Evolutionary conservation across 2,888 invertebrate species (phyloP).

Genomic region (Oithona nana): DNA sequence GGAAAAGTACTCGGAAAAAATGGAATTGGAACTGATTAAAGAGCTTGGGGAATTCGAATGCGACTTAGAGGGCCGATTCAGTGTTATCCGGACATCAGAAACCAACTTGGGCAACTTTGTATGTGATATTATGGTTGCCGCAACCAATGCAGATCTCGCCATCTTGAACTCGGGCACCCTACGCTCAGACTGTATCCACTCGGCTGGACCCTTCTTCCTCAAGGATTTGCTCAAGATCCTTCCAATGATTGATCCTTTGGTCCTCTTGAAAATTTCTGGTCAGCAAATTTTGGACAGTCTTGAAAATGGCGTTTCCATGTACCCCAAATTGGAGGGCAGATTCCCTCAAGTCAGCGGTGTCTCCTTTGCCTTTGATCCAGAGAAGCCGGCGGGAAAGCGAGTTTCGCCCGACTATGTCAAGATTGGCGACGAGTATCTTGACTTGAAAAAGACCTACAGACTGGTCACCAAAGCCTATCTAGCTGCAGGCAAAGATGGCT

Average conservation of each 20-base stretch:
- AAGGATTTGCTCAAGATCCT: conserved; percentile 61
- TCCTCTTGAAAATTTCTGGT: conserved; percentile 53
- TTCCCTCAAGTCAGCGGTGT: conserved; percentile 60
- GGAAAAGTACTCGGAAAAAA: conserved; percentile 50
- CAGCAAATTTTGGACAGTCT: conserved; percentile 45
- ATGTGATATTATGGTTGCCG: conserved; percentile 49
- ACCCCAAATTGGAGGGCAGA: conserved; percentile 67
- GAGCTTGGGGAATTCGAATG: conserved; percentile 62
- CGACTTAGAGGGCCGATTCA: conserved; percentile 69
- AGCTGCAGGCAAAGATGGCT: conserved; percentile 63
- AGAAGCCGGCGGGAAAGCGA: conserved; percentile 44
- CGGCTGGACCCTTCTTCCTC: conserved; percentile 62
- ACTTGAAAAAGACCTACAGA: conserved; percentile 39
- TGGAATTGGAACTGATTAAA: conserved; percentile 64
- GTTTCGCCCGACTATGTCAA: conserved; percentile 49
- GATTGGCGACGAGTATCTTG: conserved; percentile 65
- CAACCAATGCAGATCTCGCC: conserved; percentile 65
- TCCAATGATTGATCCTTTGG: conserved; percentile 64
- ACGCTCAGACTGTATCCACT: conserved; percentile 52
- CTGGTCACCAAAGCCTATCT: conserved; percentile 66
- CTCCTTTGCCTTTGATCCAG: conserved; percentile 31
- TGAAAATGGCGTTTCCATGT: conserved; percentile 67
- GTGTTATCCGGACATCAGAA: conserved; percentile 55
- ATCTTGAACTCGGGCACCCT: conserved; percentile 73
- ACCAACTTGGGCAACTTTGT: conserved; percentile 76